Percentiles rank a stretch among this genome's conserved stretches.
Conservation (phyloP, 2,113 vertebrate species). For the Serilophus lunatus region DNA sequence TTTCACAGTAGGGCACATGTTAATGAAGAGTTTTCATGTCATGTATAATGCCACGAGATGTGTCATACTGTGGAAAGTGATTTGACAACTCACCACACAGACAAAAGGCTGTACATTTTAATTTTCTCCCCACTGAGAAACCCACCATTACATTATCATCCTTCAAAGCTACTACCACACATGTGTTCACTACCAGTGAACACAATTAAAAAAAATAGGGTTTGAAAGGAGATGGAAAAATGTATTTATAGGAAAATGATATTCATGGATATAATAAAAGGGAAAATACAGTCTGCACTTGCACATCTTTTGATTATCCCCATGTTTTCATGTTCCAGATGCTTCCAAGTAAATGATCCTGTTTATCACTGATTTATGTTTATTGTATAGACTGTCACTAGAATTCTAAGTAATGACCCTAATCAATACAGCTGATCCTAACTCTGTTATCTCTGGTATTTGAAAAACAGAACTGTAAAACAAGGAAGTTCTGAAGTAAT, state of each 20-base stretch:
- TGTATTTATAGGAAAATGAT: neutral
- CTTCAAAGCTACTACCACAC: constrained; percentile 27
- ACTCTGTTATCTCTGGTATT: neutral
- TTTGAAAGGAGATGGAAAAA: neutral
- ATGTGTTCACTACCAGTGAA: neutral
- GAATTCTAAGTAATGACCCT: neutral
- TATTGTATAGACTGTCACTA: neutral
- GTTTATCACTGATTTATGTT: constrained; percentile 34
- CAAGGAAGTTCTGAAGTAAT: neutral
- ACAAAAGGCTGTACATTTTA: constrained; percentile 58
- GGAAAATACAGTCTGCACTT: neutral
- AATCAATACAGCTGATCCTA: constrained; percentile 19
- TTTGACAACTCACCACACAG: constrained; percentile 26
- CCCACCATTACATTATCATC: constrained; percentile 43
- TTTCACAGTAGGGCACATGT: constrained; percentile 20
- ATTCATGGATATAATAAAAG: neutral
- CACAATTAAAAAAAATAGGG: neutral
- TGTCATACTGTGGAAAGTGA: constrained; percentile 21
- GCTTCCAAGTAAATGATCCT: constrained; percentile 11
- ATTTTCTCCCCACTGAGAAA: constrained; percentile 55
- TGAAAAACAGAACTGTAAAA: neutral
- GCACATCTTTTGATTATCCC: neutral
- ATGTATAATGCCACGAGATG: constrained; percentile 20
- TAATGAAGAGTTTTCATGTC: constrained; percentile 53
- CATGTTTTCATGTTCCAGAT: constrained; percentile 6